Evolutionary conservation across 1,140 invertebrate species (phyloP).

Genomic region (Octopus sinensis): DNA sequence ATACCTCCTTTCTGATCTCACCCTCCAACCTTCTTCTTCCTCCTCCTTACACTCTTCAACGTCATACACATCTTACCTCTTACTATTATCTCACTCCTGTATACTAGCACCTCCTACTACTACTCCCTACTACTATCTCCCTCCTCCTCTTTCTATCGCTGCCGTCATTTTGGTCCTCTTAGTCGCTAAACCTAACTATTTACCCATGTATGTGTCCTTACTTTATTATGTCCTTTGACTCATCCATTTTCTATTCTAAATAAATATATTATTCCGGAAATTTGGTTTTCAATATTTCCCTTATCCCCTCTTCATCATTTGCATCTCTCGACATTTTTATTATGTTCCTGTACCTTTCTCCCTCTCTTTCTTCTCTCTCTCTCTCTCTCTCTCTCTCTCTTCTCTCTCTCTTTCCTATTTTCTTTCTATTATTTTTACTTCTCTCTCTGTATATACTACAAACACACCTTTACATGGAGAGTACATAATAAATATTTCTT

Average conservation of each 20-base stretch:
- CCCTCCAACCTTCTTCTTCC: too few relatives aligned
- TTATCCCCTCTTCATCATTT: not conserved
- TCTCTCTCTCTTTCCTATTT: not conserved
- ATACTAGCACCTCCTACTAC: not conserved
- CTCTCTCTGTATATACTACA: too few relatives aligned
- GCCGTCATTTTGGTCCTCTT: not conserved
- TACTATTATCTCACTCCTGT: not conserved
- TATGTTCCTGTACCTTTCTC: not conserved
- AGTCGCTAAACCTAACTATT: not conserved
- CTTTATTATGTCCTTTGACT: conserved; percentile 10
- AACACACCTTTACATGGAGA: too few relatives aligned
- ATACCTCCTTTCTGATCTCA: too few relatives aligned
- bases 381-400: conserved; percentile 20
- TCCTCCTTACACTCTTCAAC: not conserved
- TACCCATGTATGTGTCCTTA: not conserved
- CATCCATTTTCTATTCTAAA: not conserved
- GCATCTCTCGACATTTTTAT: not conserved
- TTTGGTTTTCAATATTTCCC: not conserved
- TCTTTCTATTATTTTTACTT: not conserved
- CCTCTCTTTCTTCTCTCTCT: not conserved
- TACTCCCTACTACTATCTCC: not conserved
- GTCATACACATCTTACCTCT: not conserved
- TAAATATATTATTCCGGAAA: not conserved
- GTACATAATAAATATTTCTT: too few relatives aligned
- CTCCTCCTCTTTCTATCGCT: not conserved